Evolutionary conservation across 2,888 invertebrate species (phyloP).

Genomic region (Mamestra brassicae): DNA sequence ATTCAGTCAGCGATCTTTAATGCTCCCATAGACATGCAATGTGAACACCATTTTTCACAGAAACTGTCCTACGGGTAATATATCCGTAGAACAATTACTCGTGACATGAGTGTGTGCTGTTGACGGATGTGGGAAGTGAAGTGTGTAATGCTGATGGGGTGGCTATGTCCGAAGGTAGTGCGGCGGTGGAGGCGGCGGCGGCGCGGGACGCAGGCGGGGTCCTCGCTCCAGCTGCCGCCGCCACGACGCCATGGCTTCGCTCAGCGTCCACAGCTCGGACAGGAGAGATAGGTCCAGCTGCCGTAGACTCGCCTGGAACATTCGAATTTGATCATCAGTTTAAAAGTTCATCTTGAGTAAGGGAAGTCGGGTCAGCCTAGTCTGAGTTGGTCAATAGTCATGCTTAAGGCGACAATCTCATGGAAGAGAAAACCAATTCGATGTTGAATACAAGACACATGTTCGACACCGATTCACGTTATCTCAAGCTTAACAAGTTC

Average conservation of each 20-base stretch:
- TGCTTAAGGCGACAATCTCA: not conserved
- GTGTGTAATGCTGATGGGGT: conserved; percentile 20
- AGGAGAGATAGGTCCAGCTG: conserved; percentile 97
- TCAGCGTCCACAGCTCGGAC: conserved; percentile 97
- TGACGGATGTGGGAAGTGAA: conserved; percentile 24
- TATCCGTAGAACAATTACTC: not conserved
- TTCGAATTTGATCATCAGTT: conserved; percentile 38
- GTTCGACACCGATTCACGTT: not conserved
- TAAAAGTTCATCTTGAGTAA: not conserved
- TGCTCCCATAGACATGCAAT: not conserved
- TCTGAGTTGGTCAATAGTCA: not conserved
- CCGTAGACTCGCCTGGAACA: conserved; percentile 95
- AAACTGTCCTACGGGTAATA: conserved; percentile 1
- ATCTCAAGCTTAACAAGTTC: conserved; percentile 13
- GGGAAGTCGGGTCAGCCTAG: not conserved
- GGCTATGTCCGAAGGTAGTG: conserved; percentile 85
- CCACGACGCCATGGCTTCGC: conserved; percentile 98
- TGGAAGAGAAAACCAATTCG: not conserved
- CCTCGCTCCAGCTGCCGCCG: conserved; percentile 89
- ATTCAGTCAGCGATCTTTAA: not conserved
- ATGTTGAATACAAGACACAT: not conserved
- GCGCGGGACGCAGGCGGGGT: conserved; percentile 89
- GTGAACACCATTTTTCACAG: not conserved
- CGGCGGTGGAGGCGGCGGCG: conserved; percentile 87
- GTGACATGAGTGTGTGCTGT: conserved; percentile 5